Conservation (phyloP, 2,797 vertebrate genomes). For the Schizopygopsis malacanthus region DNA sequence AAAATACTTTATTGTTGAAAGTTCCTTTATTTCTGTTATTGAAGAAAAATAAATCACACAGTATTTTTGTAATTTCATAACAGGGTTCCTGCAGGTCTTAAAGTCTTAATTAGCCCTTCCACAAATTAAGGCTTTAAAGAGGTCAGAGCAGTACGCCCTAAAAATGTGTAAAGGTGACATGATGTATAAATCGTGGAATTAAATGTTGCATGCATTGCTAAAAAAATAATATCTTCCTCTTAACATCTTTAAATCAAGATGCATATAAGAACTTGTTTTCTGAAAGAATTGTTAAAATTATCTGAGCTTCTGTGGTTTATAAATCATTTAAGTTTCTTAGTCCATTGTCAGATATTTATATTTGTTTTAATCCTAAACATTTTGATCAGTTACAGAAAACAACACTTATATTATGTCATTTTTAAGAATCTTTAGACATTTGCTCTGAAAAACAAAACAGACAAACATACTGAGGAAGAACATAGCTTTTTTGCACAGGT, state of each 20-base stretch:
- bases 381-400: neutral
- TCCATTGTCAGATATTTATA: neutral
- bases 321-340: neutral
- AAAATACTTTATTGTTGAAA: slow-evolving; percentile 67
- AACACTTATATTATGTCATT: neutral
- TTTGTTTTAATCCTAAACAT: neutral
- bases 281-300: neutral
- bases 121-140: neutral
- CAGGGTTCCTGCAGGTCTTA: neutral
- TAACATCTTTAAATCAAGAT: neutral
- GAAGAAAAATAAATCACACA: neutral
- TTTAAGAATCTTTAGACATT: neutral
- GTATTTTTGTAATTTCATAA: neutral
- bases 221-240: neutral
- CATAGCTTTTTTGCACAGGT: neutral
- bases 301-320: neutral
- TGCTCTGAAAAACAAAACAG: neutral
- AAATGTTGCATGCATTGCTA: neutral
- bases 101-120: neutral
- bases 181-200: neutral
- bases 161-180: neutral
- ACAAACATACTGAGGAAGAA: neutral
- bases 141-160: neutral
- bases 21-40: neutral
- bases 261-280: neutral